Conservation (phyloP, 2,113 vertebrate species). For the Mungos mungo region DNA sequence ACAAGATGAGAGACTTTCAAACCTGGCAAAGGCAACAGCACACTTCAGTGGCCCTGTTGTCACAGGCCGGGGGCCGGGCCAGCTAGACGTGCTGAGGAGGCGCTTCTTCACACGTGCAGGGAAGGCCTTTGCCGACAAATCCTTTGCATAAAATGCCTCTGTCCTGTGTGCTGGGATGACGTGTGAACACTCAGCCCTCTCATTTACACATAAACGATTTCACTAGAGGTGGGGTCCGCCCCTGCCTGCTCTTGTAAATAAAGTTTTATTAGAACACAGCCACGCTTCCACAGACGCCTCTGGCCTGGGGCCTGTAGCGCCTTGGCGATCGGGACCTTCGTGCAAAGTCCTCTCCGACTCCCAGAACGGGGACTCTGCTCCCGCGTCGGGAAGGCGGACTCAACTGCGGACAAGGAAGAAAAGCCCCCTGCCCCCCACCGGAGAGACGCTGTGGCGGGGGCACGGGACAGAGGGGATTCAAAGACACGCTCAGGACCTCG, state of each 20-base stretch:
- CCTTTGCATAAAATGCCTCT: no score
- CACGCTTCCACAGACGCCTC: not conserved
- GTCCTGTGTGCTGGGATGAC: not conserved
- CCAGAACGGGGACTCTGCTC: no score
- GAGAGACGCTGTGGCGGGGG: not conserved
- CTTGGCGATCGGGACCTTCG: no score
- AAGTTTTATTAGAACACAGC: not conserved
- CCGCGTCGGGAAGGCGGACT: not conserved
- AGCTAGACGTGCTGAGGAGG: not conserved
- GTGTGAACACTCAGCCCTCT: not conserved
- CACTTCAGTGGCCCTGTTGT: rapidly evolving
- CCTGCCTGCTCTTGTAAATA: not conserved
- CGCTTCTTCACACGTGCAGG: not conserved
- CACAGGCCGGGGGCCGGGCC: not conserved
- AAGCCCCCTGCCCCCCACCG: rapidly evolving
- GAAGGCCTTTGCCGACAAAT: not conserved
- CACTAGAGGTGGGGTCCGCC: not conserved
- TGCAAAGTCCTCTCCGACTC: not conserved
- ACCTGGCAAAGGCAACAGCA: not conserved
- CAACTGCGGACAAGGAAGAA: rapidly evolving
- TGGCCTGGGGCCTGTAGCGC: not conserved
- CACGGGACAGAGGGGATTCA: rapidly evolving
- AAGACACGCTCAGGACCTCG: not conserved
- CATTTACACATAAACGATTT: not conserved
- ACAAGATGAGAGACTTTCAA: not conserved